Evolutionary conservation across 1,140 invertebrate species (phyloP), one percentile per base, ranked within the genome.

Genomic region (Glossosoma conforme): DNA sequence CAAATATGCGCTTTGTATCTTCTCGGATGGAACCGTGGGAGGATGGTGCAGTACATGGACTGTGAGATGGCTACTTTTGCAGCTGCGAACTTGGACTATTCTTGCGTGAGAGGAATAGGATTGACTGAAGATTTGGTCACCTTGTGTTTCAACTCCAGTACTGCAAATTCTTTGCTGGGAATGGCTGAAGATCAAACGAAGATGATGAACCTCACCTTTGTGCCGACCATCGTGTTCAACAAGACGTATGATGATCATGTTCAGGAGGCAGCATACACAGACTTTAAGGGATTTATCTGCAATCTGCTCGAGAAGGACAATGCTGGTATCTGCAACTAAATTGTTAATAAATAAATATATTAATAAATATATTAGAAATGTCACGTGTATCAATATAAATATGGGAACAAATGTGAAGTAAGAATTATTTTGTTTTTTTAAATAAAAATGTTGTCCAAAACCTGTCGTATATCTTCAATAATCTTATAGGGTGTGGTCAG

Each of bases 1-100:
- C 67, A 70, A 4, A 60, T 67, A 38, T 72, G 69, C 42, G 62
- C 54, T 4, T 35, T 72, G 1, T 10, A 11, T 17, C 38, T 59
- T 35, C 56, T 70, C 14, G 50, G 55, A 14, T 54, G 30, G 0
- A 52, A 70, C 22, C 64, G 65, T 43, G 61, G 57, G 4, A 61
- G 59, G 10, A 61, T 64, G 38, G 36, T 46, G 2, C 35, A 52
- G 1, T 54, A 54, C 28, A 47, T 54, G 8, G 11, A 47, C 30
- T 54, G 52, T 30, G 52, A 54, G 15, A 20, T 47, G 10, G 19
- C n/a, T 9, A 47, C 44, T 10, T n/a, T 47, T 18, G 18, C 38
- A 18, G 35, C 52, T 21, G 32, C 36, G 1, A 14, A 10, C 3
- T 10, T 15, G 44, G 28, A 47, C 20, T 54, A 54, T 32, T 15